phyloP scores from a whole-genome alignment of 1,140 invertebrate genomes.

The Brachionus manjavacas region DNA sequence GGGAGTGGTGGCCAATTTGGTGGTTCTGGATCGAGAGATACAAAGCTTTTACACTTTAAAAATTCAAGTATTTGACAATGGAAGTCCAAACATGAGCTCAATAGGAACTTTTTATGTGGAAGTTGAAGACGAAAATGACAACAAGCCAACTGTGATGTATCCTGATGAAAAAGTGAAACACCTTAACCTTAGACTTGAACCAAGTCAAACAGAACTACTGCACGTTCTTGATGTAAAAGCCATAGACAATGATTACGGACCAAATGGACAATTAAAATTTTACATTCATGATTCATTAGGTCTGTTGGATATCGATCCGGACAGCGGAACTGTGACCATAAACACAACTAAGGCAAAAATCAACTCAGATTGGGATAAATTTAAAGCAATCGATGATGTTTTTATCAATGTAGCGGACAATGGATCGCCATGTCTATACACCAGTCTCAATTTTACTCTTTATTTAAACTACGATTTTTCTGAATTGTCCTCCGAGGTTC shows the following conservation, averaged over 20 bases:
- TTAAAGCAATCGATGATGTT: neutral
- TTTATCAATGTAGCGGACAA: neutral
- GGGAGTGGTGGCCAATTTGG: neutral
- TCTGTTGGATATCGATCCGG: neutral
- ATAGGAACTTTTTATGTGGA: constrained; percentile 27
- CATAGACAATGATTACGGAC: neutral
- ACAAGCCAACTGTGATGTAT: constrained; percentile 1
- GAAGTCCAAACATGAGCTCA: neutral
- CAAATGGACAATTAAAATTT: neutral
- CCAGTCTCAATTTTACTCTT: constrained; percentile 8
- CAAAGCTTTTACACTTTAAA: constrained; percentile 7
- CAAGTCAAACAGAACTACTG: neutral
- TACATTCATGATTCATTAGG: neutral
- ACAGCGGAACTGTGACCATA: neutral
- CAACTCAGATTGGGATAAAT: neutral
- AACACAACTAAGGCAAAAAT: neutral
- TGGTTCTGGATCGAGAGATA: neutral
- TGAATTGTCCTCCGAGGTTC: neutral
- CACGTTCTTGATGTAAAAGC: neutral
- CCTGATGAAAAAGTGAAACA: neutral
- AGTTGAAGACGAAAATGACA: constrained; percentile 30
- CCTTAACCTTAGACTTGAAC: neutral
- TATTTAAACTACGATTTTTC: neutral
- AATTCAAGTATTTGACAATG: constrained; percentile 1
- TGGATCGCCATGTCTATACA: neutral